A percentile compares a stretch with the other conserved stretches of the same genome.
phyloP scores from a whole-genome alignment of 2,888 invertebrate genomes.

The Byasa hedistus region DNA sequence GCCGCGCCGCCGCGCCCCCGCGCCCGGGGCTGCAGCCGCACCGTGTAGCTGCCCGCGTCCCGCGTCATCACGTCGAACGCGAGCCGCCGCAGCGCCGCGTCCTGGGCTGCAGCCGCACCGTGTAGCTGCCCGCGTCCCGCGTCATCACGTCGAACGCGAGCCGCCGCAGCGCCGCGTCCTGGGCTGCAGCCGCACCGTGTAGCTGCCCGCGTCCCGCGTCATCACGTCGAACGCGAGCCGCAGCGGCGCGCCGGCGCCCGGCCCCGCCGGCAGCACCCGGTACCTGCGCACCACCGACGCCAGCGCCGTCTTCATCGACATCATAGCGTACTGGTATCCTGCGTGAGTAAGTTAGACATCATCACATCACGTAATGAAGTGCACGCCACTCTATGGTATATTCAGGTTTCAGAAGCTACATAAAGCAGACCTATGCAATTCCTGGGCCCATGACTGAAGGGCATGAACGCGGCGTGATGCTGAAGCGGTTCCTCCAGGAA shows the following conservation, averaged over 20 bases:
- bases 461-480: slow-evolving; percentile 46
- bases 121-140: too few relatives aligned
- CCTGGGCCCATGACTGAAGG: slow-evolving; percentile 49
- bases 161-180: too few relatives aligned
- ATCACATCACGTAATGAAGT: too few relatives aligned
- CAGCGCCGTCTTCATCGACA: slow-evolving; percentile 50
- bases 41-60: slow-evolving; percentile 47
- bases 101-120: too few relatives aligned
- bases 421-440: slow-evolving; percentile 48
- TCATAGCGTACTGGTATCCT: slow-evolving; percentile 52
- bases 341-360: neutral
- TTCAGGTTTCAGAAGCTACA: too few relatives aligned
- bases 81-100: too few relatives aligned
- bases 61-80: slow-evolving; percentile 53
- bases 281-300: slow-evolving; percentile 42
- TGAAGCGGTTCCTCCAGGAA: slow-evolving; percentile 43
- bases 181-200: too few relatives aligned
- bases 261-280: slow-evolving; percentile 38
- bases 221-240: slow-evolving; percentile 32
- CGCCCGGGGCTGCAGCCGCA: slow-evolving; percentile 28
- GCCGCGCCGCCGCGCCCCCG: too few relatives aligned
- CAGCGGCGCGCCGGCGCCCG: slow-evolving; percentile 19
- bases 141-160: too few relatives aligned
- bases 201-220: too few relatives aligned
- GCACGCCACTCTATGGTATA: too few relatives aligned